Base-by-base conservation (phyloP, 2,797 vertebrate species). In the Hippocampus kuda region DNA sequence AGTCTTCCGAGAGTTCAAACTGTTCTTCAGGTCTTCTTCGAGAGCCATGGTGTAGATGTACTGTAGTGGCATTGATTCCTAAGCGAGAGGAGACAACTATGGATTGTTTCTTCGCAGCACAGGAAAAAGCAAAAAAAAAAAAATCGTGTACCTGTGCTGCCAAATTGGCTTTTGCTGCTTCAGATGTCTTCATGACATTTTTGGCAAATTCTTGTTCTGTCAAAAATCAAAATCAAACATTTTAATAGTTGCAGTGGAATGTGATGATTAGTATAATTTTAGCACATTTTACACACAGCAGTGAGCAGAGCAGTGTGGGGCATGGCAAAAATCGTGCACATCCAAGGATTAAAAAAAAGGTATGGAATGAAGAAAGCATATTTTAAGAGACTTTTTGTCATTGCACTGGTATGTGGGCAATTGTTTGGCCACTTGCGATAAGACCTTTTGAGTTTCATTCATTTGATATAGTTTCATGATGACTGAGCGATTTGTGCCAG, bases 161-260 rank as follows among this genome's bases (percentile, higher is more conserved):
- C 71, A 97, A 77, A 18, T 66, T 88, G 20, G 73, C 77, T 74
- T 88, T 93, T 46, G 93, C 91, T 13, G 88, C 85, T 74, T 98
- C 95, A 0, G 94, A 92, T 1, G 92, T 86, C 84, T 94, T 95
- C 34, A 91, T 86, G 22, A 94, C 77, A 74, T 85, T 94, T 81
- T 96, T 98, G 61, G 94, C 88, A 86, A 95, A 98, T 73, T 98
- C 96, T 68, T 91, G 87, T 77, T 97, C 96, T 98, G 83, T 68
- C n/a, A 78, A 83, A 61, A 75, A 77, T 74, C 53, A 59, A 57
- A 26, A n/a, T 5, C 1, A 4, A 44, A 27, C 27, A 27, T 65
- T 46, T 15, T 49, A 53, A 53, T 22, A 22, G 49, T n/a, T 15
- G 22, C 9, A 0, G 20, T 18, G 48, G 5, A 49, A 49, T 49